phyloP scores from a whole-genome alignment of 1,140 invertebrate species.

The Belonocnema kinseyi region DNA sequence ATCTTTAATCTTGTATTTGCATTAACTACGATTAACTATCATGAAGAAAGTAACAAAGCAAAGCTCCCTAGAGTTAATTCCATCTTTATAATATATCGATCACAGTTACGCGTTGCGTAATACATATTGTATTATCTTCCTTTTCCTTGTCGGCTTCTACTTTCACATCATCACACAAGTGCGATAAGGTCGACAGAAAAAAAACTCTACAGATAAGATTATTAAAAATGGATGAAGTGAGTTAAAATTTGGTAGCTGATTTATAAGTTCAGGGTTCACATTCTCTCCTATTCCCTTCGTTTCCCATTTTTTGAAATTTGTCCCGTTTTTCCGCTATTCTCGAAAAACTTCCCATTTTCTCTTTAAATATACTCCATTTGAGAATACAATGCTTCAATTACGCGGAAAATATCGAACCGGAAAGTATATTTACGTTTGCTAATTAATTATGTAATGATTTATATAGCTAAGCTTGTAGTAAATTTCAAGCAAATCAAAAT shows the following conservation, averaged over 20 bases:
- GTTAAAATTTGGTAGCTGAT: too few species aligned
- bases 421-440: too few species aligned
- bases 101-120: not conserved
- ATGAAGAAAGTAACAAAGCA: not conserved
- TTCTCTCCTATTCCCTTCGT: too few species aligned
- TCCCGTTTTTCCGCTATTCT: not conserved
- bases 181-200: conserved; percentile 15
- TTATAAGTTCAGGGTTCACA: not conserved
- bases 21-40: not conserved
- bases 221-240: too few species aligned
- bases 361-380: too few species aligned
- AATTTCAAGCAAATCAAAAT: too few species aligned
- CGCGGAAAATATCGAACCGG: too few species aligned
- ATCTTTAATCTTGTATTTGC: conserved; percentile 8
- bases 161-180: not conserved
- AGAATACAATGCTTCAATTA: too few species aligned
- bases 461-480: too few species aligned
- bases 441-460: too few species aligned
- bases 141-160: conserved; percentile 1
- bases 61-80: conserved; percentile 5
- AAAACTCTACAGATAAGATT: not conserved
- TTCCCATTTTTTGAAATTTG: not conserved
- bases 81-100: not conserved
- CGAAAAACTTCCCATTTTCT: not conserved
- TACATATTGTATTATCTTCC: conserved; percentile 6